Base-by-base conservation (phyloP, 2,113 vertebrate species). In the Probosciger aterrimus region DNA sequence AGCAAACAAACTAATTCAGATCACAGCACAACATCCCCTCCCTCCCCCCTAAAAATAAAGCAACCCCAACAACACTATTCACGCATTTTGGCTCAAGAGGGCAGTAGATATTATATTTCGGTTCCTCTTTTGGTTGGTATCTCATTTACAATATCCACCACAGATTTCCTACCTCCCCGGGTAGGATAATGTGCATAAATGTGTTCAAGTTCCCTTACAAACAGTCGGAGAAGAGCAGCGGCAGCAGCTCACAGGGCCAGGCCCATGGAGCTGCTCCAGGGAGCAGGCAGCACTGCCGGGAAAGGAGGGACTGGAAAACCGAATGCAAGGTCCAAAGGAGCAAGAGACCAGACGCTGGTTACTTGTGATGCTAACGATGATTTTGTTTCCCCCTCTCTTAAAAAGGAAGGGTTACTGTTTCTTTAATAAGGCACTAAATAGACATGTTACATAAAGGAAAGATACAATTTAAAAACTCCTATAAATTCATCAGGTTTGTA, bases 391-490 rank as follows among this genome's bases (percentile, higher is more conserved):
- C 95, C 35, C 86, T 92, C 64, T 50, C 64, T 31, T 37, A 82
- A 87, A 53, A 59, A 63, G 84, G 80, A 95, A 96, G 91, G 53
- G 95, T 50, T 44, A 65, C 90, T 18, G 31, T 88, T 96, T 93
- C 92, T 94, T 97, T 86, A 83, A 94, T 98, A 98, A 98, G 98
- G 98, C 98, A 98, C 98, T 97, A 96, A 97, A 97, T 97, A 96
- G 97, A 97, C 75, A 86, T 68, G 91, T 93, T 95, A 91, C 97
- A 82, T 88, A 96, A 96, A 97, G 96, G 96, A 96, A 97, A 97
- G 95, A 95, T 70, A 94, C 78, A 33, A 88, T 39, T 91, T 55
- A 69, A 89, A 97, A 93, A 92, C 69, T 59, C 27, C 14, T 95
- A 91, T 33, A 95, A 95, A 95, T 50, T 87, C 52, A 23, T 90